These are phyloP conservation scores for Nyctibius bracteatus DNA, from an alignment of 2,113 vertebrate genomes.

Conservation along the genomic window DNA sequence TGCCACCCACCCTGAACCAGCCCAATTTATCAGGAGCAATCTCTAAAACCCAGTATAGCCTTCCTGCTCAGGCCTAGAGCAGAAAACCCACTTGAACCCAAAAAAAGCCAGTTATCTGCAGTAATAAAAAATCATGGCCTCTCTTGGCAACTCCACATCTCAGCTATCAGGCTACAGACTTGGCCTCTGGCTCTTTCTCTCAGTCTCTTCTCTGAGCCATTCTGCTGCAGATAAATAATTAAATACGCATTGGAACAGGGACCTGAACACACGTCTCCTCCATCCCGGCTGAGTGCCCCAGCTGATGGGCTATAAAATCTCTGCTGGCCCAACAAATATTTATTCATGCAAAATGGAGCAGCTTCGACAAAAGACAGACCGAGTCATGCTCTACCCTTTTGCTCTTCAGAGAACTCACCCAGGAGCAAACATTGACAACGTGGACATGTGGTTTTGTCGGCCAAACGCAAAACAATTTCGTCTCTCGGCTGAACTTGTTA, in stretches of 20 bases:
- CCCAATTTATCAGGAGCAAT: neutral
- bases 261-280: neutral
- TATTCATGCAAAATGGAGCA: conserved; percentile 18
- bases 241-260: neutral
- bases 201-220: neutral
- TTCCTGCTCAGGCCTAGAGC: neutral
- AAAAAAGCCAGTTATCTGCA: neutral
- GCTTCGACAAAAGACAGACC: fast-evolving
- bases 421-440: neutral
- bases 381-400: neutral
- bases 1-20: neutral
- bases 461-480: neutral
- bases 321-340: conserved; percentile 45
- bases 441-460: neutral
- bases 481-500: neutral
- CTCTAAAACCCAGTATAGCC: neutral
- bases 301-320: conserved; percentile 37
- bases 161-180: neutral
- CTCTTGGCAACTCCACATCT: neutral
- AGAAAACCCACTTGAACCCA: neutral
- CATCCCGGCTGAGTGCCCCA: neutral
- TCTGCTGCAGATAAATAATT: conserved; percentile 50
- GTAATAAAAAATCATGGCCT: neutral
- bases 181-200: conserved; percentile 26
- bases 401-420: neutral